These are phyloP conservation scores for Trinectes maculatus DNA, from an alignment of 2,113 vertebrate genomes.

Conservation along the genomic window DNA sequence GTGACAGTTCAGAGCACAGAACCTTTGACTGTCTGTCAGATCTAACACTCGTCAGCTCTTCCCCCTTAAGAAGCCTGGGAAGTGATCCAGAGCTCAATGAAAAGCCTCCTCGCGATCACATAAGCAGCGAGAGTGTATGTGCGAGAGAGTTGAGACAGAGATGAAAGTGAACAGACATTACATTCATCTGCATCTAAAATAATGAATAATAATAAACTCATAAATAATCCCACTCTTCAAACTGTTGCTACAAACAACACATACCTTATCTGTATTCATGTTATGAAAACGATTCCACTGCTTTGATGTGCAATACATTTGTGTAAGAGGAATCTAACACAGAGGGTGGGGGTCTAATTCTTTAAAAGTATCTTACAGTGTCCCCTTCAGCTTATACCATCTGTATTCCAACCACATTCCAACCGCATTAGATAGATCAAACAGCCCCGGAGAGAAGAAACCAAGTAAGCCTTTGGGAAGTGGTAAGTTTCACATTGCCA, in stretches of 20 bases:
- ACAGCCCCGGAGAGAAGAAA: constrained; percentile 49
- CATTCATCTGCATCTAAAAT: constrained; percentile 17
- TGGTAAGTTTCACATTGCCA: constrained; percentile 65
- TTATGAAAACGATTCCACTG: neutral
- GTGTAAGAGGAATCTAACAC: constrained; percentile 35
- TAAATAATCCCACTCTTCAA: neutral
- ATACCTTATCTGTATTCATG: too few species aligned
- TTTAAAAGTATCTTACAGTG: constrained; percentile 59
- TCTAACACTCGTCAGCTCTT: constrained; percentile 57
- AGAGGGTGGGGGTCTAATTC: constrained; percentile 46
- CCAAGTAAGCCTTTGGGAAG: constrained; percentile 44
- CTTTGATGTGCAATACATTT: constrained; percentile 47
- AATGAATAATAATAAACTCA: constrained; percentile 2
- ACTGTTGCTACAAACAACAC: neutral
- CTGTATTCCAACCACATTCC: constrained; percentile 58
- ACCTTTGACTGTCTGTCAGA: constrained; percentile 67
- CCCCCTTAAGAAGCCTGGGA: constrained; percentile 63
- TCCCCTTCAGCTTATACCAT: constrained; percentile 60
- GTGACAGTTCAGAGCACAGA: constrained; percentile 47
- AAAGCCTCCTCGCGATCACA: constrained; percentile 67
- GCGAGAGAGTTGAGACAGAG: constrained; percentile 16
- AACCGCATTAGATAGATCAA: constrained; percentile 69
- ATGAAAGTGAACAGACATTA: constrained; percentile 36
- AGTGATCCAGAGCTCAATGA: constrained; percentile 71
- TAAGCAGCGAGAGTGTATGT: constrained; percentile 14